Conservation (phyloP, 2,888 invertebrate species). For the Chrysolina americana region DNA sequence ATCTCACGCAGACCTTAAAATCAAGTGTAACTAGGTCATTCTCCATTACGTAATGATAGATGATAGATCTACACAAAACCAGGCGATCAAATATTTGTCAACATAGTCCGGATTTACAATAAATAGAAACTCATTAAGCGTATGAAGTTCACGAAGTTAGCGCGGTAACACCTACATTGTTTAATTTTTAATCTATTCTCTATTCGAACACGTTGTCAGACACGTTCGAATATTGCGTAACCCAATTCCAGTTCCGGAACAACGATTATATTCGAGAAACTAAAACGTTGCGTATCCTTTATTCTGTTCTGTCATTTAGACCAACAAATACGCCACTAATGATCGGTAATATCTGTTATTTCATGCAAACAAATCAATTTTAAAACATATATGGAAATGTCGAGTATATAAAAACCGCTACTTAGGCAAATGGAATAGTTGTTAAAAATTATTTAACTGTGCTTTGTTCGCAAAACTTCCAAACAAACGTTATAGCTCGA, state of each 20-base stretch:
- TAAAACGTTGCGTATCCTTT: slow-evolving; percentile 54
- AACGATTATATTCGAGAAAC: slow-evolving; percentile 60
- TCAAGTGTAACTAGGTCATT: slow-evolving; percentile 56
- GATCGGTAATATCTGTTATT: slow-evolving; percentile 2
- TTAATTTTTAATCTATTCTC: slow-evolving; percentile 54
- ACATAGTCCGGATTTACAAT: slow-evolving; percentile 49
- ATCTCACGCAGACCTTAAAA: slow-evolving; percentile 44
- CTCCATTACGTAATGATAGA: slow-evolving; percentile 58
- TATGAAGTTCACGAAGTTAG: slow-evolving; percentile 40
- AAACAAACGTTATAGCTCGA: not conserved
- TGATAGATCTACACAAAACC: slow-evolving; percentile 55
- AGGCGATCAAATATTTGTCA: slow-evolving; percentile 47
- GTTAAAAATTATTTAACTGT: slow-evolving; percentile 27
- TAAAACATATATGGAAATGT: slow-evolving; percentile 25
- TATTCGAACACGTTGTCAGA: slow-evolving; percentile 50
- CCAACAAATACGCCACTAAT: slow-evolving; percentile 37
- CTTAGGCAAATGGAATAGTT: slow-evolving; percentile 17
- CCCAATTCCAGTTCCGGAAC: slow-evolving; percentile 62
- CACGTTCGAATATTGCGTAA: slow-evolving; percentile 55
- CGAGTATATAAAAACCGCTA: slow-evolving; percentile 26
- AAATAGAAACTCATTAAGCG: slow-evolving; percentile 43
- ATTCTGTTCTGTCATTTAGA: slow-evolving; percentile 53
- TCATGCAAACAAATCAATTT: slow-evolving; percentile 11
- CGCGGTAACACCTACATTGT: slow-evolving; percentile 48
- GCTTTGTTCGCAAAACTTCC: slow-evolving; percentile 24